Evolutionary conservation across 2,113 vertebrate species (phyloP), one percentile per base, ranked within the genome.

Genomic region (Parotia lawesii): DNA sequence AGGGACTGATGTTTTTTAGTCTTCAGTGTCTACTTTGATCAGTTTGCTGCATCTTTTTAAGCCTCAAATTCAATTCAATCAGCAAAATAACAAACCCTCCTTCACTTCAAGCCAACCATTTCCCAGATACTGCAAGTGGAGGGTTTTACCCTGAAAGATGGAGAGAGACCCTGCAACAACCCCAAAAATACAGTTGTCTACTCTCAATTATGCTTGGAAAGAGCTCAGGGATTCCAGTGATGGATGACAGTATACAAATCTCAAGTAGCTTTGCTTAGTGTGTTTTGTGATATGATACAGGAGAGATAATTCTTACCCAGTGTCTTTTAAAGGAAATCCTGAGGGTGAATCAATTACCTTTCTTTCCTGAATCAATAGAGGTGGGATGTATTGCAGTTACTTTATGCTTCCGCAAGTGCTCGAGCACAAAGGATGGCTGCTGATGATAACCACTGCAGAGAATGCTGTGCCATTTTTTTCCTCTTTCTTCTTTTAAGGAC

Each of bases 261-360:
- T 88, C 73, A 91, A 94, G 85, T 33, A 90, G 85, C 90, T 95
- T 95, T 93, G 72, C 86, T 95, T 91, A 81, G 82, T 80, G 77
- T 58, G 82, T 88, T 93, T 90, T 74, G 56, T 91, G 87, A 77
- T 95, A 93, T 93, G 95, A 93, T 96, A 91, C 10, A 85, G 82
- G 67, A 83, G 82, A 93, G 85, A 91, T 48, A 88, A 91, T 93
- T 95, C 91, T 76, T 94, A 74, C 48, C 69, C 79, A 37, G 85
- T 74, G 83, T 76, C 91, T 95, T 76, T 88, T 93, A 96, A 95
- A 95, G 94, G 85, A 88, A 93, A 91, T 96, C 89, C 93, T 85
- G 71, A 70, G 93, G 85, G 85, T 64, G 87, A 96, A 91, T 97
- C 96, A 95, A 95, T 96, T 95, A 95, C 93, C 62, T 91, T 87